Base-by-base conservation (phyloP, 2,113 vertebrate genomes). In the Gallinago media region DNA sequence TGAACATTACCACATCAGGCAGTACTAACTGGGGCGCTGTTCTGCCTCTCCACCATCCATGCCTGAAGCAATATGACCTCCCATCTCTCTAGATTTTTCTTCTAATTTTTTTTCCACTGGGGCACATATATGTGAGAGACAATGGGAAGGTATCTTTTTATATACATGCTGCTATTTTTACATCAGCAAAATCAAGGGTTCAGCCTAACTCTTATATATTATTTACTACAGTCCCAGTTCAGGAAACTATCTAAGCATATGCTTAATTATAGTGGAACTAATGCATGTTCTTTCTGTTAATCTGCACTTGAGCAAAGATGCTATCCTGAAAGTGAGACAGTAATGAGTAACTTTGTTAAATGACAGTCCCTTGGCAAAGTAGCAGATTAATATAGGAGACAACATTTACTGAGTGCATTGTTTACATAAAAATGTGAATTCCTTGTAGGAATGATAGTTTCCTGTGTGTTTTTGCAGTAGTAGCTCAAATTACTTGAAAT, bases 121-220 rank as follows among this genome's bases (percentile, higher is more conserved):
- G 8, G 2, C 9, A 77, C 20, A 49, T n/a, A 8, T 2, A 19
- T 0, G 2, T 31, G 27, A 72, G 79, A 67, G 13, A 58, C 14
- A 46, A 55, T 36, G 32, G 27, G 15, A 56, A 74, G 3, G 6
- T 27, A 19, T n/a, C 12, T 58, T 42, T 85, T 75, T 47, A 49
- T 26, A 46, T 42, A 26, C 2, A 7, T 76, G 15, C 10, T 85
- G 8, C 17, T 76, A 71, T 47, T 92, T 87, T 85, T 44, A 23
- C 25, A 42, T 34, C 22, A 62, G 7, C 3, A 38, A 59, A 81
- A 88, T 65, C 34, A 78, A 63, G 4, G 4, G 50, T 85, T 96
- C 25, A 68, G 14, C 8, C 44, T 50, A 73, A 46, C 7, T 26
- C 22, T 40, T 6, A 29, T 29, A 20, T 19, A 46, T 73, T 79